Conservation (phyloP, 2,113 vertebrate species). For the Pelecanus crispus region DNA sequence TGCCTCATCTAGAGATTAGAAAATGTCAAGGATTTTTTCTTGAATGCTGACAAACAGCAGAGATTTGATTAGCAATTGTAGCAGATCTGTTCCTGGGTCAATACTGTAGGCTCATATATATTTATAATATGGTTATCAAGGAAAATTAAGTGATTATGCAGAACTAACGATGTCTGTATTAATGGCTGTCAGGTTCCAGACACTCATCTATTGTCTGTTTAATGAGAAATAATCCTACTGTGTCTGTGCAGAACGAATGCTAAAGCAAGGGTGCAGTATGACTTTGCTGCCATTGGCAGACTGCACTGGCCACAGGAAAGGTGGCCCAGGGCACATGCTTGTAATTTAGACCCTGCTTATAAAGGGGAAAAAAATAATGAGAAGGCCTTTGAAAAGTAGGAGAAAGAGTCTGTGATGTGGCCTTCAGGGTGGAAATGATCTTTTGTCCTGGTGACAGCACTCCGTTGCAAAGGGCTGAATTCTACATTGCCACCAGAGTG, state of each 20-base stretch:
- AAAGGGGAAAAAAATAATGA: background rate
- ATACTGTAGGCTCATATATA: background rate
- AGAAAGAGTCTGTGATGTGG: background rate
- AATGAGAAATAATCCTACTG: background rate
- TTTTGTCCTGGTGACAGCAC: background rate
- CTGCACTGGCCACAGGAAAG: background rate
- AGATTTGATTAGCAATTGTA: background rate
- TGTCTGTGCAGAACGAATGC: background rate
- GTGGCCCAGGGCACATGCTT: background rate
- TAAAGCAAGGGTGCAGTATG: background rate
- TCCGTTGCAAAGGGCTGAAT: background rate
- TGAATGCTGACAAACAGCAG: background rate
- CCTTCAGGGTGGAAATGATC: background rate
- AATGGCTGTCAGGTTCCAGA: background rate
- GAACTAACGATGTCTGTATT: background rate
- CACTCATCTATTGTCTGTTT: background rate
- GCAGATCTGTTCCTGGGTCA: background rate
- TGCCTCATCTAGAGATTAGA: background rate
- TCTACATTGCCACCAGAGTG: background rate
- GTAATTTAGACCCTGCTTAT: background rate
- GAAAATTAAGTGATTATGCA: slow-evolving; percentile 18
- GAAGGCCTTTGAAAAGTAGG: background rate
- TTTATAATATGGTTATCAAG: background rate
- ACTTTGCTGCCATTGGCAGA: background rate
- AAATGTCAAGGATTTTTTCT: background rate